Percentiles rank a stretch among this genome's conserved stretches.
Evolutionary conservation across 2,888 invertebrate species (phyloP).

Genomic region (Schrankia costaestrigalis): DNA sequence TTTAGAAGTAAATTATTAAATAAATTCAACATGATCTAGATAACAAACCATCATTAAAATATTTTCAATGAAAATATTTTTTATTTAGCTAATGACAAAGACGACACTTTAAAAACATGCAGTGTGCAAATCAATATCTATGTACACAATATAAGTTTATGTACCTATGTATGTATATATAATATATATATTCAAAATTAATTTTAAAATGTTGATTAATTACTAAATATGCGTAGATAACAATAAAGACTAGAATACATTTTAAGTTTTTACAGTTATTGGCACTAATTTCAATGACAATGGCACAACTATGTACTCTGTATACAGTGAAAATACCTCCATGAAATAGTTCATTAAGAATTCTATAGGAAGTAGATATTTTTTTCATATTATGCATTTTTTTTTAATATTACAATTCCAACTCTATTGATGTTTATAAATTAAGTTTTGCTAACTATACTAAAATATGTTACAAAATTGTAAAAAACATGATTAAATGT

Average conservation of each 20-base stretch:
- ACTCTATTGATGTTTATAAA: conserved; percentile 52
- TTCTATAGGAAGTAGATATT: conserved; percentile 31
- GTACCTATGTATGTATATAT: conserved; percentile 47
- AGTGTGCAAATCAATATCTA: conserved; percentile 69
- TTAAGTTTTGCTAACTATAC: conserved; percentile 70
- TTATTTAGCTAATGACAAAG: conserved; percentile 42
- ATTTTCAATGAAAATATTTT: conserved; percentile 40
- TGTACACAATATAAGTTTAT: conserved; percentile 61
- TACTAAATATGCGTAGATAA: conserved; percentile 76
- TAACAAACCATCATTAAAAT: conserved; percentile 44
- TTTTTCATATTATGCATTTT: conserved; percentile 46
- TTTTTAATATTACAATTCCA: conserved; percentile 49
- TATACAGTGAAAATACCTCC: conserved; percentile 53
- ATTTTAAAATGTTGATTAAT: conserved; percentile 73
- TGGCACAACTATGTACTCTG: conserved; percentile 75
- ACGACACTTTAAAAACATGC: conserved; percentile 58
- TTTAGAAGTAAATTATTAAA: conserved; percentile 38
- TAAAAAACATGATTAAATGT: conserved; percentile 65
- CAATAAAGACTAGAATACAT: conserved; percentile 82
- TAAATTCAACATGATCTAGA: conserved; percentile 41
- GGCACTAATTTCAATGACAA: conserved; percentile 76
- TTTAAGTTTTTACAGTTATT: conserved; percentile 78
- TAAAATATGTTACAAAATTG: conserved; percentile 72
- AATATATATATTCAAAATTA: conserved; percentile 65
- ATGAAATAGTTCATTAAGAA: conserved; percentile 27